These are phyloP conservation scores for Octopus bimaculoides DNA, from an alignment of 1,140 invertebrate species.

Conservation along the genomic window DNA sequence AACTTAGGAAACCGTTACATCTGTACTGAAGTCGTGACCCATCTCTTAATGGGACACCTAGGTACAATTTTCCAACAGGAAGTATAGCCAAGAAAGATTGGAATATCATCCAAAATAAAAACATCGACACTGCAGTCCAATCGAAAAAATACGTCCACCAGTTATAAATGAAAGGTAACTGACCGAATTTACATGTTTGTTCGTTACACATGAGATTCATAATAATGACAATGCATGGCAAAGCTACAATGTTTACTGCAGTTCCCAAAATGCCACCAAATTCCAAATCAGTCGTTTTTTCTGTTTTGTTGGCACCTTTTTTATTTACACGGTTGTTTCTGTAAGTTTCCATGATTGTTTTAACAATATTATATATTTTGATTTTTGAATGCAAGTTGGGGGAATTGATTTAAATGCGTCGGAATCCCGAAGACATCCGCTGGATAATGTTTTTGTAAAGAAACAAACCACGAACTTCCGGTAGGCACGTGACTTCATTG, in stretches of 20 bases:
- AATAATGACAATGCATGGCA: conserved; percentile 42
- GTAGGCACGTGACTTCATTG: too few relatives aligned
- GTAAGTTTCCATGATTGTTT: too few relatives aligned
- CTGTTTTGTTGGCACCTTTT: conserved; percentile 21
- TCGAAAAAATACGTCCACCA: conserved; percentile 42
- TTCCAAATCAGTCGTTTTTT: conserved; percentile 27
- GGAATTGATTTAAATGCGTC: too few relatives aligned
- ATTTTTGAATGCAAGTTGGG: too few relatives aligned
- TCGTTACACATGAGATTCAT: conserved; percentile 46
- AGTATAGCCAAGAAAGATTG: conserved; percentile 47
- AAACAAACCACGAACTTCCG: too few relatives aligned
- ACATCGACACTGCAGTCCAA: conserved; percentile 39
- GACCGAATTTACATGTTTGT: conserved; percentile 26
- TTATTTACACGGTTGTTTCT: too few relatives aligned
- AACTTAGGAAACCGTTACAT: conserved; percentile 45
- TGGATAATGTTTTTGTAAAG: too few relatives aligned
- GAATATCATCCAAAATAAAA: conserved; percentile 49
- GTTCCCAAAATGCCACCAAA: conserved; percentile 52
- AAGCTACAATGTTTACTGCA: conserved; percentile 38
- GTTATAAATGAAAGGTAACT: conserved; percentile 32
- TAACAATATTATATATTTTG: too few relatives aligned
- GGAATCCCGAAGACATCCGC: too few relatives aligned
- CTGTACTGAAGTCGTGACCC: conserved; percentile 46
- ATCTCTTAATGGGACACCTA: conserved; percentile 41
- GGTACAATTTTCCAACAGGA: conserved; percentile 44